phyloP scores from a whole-genome alignment of 2,888 invertebrate species.

The Strigamia maritima region DNA sequence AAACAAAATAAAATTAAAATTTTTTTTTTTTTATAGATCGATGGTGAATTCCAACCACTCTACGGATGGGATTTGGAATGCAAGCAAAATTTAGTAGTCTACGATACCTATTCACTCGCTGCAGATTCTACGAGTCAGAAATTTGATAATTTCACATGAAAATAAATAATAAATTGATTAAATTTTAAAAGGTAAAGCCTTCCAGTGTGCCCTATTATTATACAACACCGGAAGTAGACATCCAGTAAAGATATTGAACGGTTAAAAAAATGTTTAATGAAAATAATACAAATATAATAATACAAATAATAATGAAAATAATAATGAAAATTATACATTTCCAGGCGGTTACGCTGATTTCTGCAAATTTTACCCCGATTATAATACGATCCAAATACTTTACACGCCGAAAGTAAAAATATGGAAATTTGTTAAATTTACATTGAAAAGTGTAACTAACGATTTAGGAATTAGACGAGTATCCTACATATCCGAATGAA shows the following conservation, averaged over 20 bases:
- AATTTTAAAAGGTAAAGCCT: neutral
- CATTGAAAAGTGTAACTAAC: neutral
- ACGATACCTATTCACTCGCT: neutral
- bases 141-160: neutral
- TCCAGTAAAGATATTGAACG: neutral
- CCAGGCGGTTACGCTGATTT: constrained; percentile 12
- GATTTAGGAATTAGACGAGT: constrained; percentile 19
- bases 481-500: constrained; percentile 31
- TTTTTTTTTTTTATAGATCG: neutral
- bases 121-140: neutral
- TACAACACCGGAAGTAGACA: neutral
- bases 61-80: constrained; percentile 27
- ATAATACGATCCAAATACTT: constrained; percentile 20
- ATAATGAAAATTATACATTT: neutral
- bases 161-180: neutral
- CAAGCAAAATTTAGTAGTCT: constrained; percentile 22
- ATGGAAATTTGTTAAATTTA: no score
- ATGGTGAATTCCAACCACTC: neutral
- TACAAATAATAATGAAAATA: neutral
- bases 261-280: no score
- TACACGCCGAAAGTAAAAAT: constrained; percentile 28
- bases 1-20: neutral
- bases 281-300: no score
- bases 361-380: constrained; percentile 10
- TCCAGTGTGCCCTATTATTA: neutral